Percentiles rank a stretch among this genome's conserved stretches.
These are phyloP conservation scores for Ceratina calcarata DNA, from an alignment of 1,140 invertebrate species.

Conservation along the genomic window DNA sequence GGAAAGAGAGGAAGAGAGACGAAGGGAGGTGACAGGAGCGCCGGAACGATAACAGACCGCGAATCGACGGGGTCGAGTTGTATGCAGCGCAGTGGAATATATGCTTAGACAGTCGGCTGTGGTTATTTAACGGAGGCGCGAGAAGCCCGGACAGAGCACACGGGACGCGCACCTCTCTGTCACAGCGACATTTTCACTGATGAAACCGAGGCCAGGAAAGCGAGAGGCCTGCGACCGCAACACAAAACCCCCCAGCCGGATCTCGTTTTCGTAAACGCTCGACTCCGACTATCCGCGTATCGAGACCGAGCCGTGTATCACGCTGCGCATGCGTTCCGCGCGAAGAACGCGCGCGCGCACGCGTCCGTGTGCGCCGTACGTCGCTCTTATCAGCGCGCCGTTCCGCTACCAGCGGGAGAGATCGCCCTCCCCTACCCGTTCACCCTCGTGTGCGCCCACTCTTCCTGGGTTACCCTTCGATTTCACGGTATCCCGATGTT, in stretches of 20 bases:
- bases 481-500: neutral
- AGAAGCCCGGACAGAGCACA: conserved; percentile 55
- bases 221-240: conserved; percentile 40
- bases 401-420: neutral
- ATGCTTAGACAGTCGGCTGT: conserved; percentile 4
- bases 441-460: neutral
- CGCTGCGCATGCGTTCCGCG: conserved; percentile 44
- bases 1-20: neutral
- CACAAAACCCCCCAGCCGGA: conserved; percentile 52
- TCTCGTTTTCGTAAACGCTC: conserved; percentile 65
- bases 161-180: conserved; percentile 54
- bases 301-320: conserved; percentile 44
- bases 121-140: conserved; percentile 23
- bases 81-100: neutral
- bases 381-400: conserved; percentile 68
- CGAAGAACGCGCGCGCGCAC: conserved; percentile 59
- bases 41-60: conserved; percentile 14
- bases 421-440: neutral
- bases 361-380: conserved; percentile 58
- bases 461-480: neutral
- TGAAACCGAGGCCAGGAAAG: conserved; percentile 43
- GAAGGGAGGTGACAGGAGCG: conserved; percentile 12
- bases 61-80: neutral
- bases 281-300: conserved; percentile 58
- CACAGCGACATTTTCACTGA: conserved; percentile 69